phyloP scores from a whole-genome alignment of 1,140 invertebrate species.

The Lepidurus packardi region DNA sequence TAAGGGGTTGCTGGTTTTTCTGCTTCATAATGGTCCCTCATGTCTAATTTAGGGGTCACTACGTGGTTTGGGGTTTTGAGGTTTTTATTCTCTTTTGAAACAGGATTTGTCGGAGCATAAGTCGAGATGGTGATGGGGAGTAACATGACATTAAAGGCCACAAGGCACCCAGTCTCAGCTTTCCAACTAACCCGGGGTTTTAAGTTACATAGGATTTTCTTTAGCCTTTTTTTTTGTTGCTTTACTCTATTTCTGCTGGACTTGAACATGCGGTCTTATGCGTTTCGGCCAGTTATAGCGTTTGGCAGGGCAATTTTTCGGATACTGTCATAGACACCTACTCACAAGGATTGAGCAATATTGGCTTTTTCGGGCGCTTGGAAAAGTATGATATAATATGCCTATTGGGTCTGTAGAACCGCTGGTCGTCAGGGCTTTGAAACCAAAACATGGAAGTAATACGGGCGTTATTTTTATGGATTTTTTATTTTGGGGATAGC shows the following conservation, averaged over 20 bases:
- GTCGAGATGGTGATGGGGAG: constrained; percentile 6
- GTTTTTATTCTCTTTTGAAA: not conserved
- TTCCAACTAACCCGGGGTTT: constrained; percentile 21
- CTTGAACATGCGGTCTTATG: not conserved
- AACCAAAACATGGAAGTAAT: not conserved
- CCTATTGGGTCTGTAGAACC: too few species aligned
- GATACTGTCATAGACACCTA: constrained; percentile 9
- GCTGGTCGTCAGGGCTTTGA: not conserved
- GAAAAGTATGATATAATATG: not conserved
- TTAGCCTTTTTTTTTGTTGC: too few species aligned
- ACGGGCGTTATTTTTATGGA: not conserved
- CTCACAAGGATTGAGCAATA: not conserved
- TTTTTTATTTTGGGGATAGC: not conserved
- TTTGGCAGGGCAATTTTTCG: not conserved
- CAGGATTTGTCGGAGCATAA: constrained; percentile 16
- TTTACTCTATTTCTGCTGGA: not conserved
- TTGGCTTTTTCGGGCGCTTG: not conserved
- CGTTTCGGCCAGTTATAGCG: not conserved
- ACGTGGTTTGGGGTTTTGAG: not conserved
- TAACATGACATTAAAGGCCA: constrained; percentile 3
- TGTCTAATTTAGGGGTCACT: constrained; percentile 11
- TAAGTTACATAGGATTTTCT: constrained; percentile 15
- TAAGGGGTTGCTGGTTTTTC: not conserved
- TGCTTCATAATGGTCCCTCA: constrained; percentile 17
- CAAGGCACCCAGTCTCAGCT: constrained; percentile 1